A percentile compares a stretch with the other conserved stretches of the same genome.
Conservation (phyloP, 2,113 vertebrate genomes). For the Ginglymostoma cirratum region DNA sequence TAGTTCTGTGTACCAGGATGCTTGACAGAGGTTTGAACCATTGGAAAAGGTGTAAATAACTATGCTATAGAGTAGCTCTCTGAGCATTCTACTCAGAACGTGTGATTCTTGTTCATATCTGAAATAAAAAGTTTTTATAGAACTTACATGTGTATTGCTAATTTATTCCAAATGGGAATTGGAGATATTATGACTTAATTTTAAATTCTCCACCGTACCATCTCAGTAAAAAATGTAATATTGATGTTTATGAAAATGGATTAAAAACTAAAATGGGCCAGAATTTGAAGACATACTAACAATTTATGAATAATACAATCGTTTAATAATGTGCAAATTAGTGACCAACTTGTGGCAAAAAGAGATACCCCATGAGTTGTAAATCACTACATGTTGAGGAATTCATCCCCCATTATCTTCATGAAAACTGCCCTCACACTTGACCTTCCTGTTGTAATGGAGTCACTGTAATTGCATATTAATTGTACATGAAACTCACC, state of each 20-base stretch:
- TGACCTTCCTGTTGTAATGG: background rate
- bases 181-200: background rate
- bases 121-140: constrained; percentile 5
- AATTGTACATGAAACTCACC: background rate
- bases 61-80: background rate
- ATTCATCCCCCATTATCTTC: background rate
- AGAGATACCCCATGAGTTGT: background rate
- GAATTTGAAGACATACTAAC: background rate
- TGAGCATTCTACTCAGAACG: background rate
- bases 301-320: background rate
- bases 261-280: background rate
- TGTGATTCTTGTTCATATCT: background rate
- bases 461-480: background rate
- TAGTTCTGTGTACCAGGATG: background rate
- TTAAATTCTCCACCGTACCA: background rate
- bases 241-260: background rate
- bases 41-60: background rate
- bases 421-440: background rate
- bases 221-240: background rate
- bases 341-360: background rate
- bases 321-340: background rate
- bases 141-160: background rate
- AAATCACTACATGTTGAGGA: background rate
- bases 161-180: background rate
- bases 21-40: background rate